Percentiles rank a stretch among this genome's conserved stretches.
phyloP scores from a whole-genome alignment of 2,113 vertebrate species.

The Tetraodon nigroviridis region DNA sequence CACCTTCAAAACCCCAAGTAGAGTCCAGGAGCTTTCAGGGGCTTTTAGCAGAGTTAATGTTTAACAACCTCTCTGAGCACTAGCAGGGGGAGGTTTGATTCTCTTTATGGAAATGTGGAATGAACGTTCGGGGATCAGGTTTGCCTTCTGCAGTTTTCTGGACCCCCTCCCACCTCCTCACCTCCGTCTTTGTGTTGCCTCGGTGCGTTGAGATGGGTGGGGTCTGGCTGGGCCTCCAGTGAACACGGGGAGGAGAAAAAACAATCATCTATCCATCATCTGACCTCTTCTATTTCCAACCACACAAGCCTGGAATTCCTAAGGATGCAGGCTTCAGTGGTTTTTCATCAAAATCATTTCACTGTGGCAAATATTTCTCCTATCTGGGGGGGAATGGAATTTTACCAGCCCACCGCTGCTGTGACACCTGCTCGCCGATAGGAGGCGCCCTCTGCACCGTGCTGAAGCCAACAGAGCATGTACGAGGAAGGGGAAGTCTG shows the following conservation, averaged over 20 bases:
- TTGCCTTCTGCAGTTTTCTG: conserved; percentile 1
- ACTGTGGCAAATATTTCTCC: conserved; percentile 25
- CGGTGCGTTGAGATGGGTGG: conserved; percentile 39
- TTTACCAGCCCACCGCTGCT: conserved; percentile 52
- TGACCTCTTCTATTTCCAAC: neutral
- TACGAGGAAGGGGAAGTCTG: conserved; percentile 46
- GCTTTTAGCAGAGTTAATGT: conserved; percentile 47
- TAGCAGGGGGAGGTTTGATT: neutral
- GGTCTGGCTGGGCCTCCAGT: conserved; percentile 22
- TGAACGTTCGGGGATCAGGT: neutral
- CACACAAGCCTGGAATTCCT: conserved; percentile 23
- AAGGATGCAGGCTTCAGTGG: conserved; percentile 8
- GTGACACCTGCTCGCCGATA: neutral
- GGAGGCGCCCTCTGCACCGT: conserved; percentile 49
- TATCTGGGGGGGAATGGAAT: conserved; percentile 61
- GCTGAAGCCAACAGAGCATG: neutral
- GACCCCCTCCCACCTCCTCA: no score
- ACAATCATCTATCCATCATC: neutral
- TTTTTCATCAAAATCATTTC: conserved; percentile 35
- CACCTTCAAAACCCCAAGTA: conserved; percentile 32
- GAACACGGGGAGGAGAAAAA: conserved; percentile 1
- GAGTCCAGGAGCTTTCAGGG: conserved; percentile 19
- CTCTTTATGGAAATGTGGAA: neutral
- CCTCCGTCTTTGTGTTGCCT: neutral
- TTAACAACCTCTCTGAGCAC: conserved; percentile 15